Evolutionary conservation across 2,888 invertebrate genomes (phyloP), one percentile per base, ranked within the genome.

Genomic region (Euspilapteryx auroguttella): DNA sequence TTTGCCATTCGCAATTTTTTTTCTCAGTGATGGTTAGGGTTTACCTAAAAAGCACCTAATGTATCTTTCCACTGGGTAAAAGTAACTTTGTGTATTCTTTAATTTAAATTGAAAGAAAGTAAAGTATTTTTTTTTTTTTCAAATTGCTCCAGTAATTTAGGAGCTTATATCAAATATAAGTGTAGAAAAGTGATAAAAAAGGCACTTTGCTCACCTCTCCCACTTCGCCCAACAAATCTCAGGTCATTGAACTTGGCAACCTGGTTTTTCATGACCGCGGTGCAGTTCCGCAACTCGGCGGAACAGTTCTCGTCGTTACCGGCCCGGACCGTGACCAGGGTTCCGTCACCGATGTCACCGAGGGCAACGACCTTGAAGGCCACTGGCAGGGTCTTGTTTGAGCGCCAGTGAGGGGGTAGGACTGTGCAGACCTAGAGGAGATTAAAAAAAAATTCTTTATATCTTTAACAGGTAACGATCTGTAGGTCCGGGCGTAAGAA

Each of bases 301-400:
- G 91, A 93, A 57, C 87, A 94, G 73, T 96, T 97, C 69, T 98
- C 96, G 55, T 98, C 97, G 63, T 98, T 98, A 13, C 97, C 97
- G 13, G 96, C 97, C 30, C 87, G 78, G 29, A 98, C 89, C 11
- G 92, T 91, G 39, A 97, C 95, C 59, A 92, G 80, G 11, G 97
- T 97, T 21, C 96, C 96, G 62, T 97, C 96, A 41, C 88, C 85
- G 26, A 96, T 87, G 46, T 95, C 94, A 8, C 94, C 94, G 28
- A 96, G 77, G 0, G 94, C 89, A 30, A 95, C 86, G 45, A 95
- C 94, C 73, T 94, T 94, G 77, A 98, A 98, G 29, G 94, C 94
- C 37, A 92, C 86, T 36, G 97, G 97, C 29, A 98, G 78, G 8
- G 96, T 95, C 75, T 98, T 98, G 76, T 98, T 98, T 17, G 87